Evolutionary conservation across 2,888 invertebrate species (phyloP), one percentile per base, ranked within the genome.

Genomic region (Nesidiocoris tenuis): DNA sequence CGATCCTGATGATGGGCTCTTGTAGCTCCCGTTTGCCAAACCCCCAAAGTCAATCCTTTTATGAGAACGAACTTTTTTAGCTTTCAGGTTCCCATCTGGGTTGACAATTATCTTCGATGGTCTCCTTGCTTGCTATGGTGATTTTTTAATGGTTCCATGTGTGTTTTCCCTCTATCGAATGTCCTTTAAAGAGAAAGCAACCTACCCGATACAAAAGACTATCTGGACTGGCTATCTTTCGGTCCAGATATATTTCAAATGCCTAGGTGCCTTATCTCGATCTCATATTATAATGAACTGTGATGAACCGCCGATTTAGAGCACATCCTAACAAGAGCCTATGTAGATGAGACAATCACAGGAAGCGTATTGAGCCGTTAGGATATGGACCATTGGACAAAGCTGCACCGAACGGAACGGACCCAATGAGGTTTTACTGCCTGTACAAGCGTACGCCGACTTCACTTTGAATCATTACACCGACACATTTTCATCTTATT

Each of bases 281-380:
- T 72, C 72, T 61, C 61, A 61, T 61, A 39, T 72, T 19, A 61
- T 22, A 56, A 1, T 21, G 63, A 72, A 72, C 72, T 39, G 63
- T 61, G 72, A 61, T 39, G 54, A 72, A 72, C 5, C 25, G 63
- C 9, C 54, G n/a, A 9, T 61, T 63, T 39, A n/a, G 61, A 54
- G 63, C 12, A 39, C 16, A 54, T 54, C 16, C 39, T 39, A 39
- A 39, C 39, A 39, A 39, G 17, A 12, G n/a, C 57, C 63, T 61
- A 61, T 24, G 70, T 54, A 72, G 72, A 72, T 72, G 72, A 61
- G 54, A 72, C 61, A 72, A 72, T 72, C 72, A 63, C 72, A 72
- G 72, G 72, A 72, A 61, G 61, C 24, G 61, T 63, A 63, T 72
- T 61, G 61, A 63, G 72, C 61, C 63, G 39, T 61, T 18, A 25